These are phyloP conservation scores for Zootoca vivipara DNA, from an alignment of 2,113 vertebrate species.

Conservation along the genomic window DNA sequence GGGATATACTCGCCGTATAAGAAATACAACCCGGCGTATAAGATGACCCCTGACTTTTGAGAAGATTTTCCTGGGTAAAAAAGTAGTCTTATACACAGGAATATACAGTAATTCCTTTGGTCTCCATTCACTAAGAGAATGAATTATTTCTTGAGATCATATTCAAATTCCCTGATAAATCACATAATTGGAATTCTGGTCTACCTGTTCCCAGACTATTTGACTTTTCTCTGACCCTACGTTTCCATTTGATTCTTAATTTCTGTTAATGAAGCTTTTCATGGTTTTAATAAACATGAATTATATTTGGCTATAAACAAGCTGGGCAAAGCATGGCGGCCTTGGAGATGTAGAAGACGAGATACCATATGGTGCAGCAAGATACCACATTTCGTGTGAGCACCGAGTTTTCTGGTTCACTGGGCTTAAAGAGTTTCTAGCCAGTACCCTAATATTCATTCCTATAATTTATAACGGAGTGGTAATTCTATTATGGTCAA, in stretches of 20 bases:
- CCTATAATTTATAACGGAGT: constrained; percentile 41
- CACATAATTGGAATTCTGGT: not conserved
- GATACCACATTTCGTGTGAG: rapidly evolving
- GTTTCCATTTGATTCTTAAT: constrained; percentile 40
- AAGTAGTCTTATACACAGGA: no score
- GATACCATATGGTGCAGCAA: not conserved
- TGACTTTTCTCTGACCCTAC: constrained; percentile 25
- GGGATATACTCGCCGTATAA: no score
- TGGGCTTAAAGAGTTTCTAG: constrained; percentile 12
- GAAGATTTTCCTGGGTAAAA: no score
- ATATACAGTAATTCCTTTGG: not conserved
- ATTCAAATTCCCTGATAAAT: not conserved
- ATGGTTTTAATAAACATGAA: constrained; percentile 53
- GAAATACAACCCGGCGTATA: no score
- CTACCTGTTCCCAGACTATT: not conserved
- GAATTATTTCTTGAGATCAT: not conserved
- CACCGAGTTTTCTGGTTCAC: constrained; percentile 33
- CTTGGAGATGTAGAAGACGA: not conserved
- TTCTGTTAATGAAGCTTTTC: constrained; percentile 47
- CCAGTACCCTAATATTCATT: constrained; percentile 42
- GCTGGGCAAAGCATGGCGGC: constrained; percentile 6
- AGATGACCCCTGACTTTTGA: no score
- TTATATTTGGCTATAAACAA: constrained; percentile 42
- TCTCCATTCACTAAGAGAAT: not conserved
- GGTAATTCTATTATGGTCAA: constrained; percentile 57